Base-by-base conservation (phyloP, 2,113 vertebrate genomes). In the Hiodon alosoides region DNA sequence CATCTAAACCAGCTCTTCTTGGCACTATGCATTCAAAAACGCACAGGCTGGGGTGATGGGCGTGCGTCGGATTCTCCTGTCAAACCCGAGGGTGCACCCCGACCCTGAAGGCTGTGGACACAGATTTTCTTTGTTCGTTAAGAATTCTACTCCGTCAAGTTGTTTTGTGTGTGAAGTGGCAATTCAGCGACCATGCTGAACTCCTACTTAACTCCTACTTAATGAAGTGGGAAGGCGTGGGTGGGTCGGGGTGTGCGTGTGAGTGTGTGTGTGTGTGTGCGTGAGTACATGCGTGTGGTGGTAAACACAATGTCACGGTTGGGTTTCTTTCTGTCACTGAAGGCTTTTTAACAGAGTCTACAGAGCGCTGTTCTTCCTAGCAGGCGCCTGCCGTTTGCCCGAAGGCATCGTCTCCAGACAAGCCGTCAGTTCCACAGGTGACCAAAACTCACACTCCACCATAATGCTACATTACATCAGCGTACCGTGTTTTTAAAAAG, bases 401-500 rank as follows among this genome's bases (percentile, higher is more conserved):
- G 31, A 31, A 31, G 31, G 31, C 31, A 31, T 31, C 31, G 2
- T 7, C 64, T 47, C 5, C 3, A 48, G 31, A 47, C 9, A 47
- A 48, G 46, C 64, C 5, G 8, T 46, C 17, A 65, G 16, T 55
- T 65, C 52, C 13, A 17, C 4, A 13, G 13, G 53, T 46, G 55
- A 57, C 68, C 14, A 16, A 68, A 67, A 52, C 54, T 58, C 14
- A 54, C 55, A 47, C 64, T 58, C 17, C 14, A 54, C 73, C 65
- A 17, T 55, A 53, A 67, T 75, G 73, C 73, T 75, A 75, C 65
- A 68, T 67, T 59, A 75, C 67, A 53, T 14, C 7, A 58, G 65
- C 47, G 54, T 67, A 67, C 65, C 73, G 31, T 31, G 31, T 31
- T 31, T 31, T 31, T 31, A 31, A 31, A 31, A 31, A 31, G 31